phyloP scores from a whole-genome alignment of 2,797 vertebrate species.

The Manis crassicaudata region DNA sequence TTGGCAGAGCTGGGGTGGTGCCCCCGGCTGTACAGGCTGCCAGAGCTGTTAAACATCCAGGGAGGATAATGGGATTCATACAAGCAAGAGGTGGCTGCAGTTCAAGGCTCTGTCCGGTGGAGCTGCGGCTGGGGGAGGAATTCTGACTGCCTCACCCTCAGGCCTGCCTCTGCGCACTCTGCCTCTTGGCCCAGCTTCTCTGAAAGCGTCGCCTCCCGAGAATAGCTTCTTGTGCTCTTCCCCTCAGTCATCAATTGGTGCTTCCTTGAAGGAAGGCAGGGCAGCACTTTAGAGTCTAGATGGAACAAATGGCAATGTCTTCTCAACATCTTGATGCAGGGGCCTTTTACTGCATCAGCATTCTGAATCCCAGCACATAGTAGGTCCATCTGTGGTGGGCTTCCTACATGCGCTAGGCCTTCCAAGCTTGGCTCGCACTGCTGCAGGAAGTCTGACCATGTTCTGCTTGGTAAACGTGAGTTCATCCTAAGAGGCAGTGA shows the following conservation, averaged over 20 bases:
- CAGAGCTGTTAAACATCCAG: conserved; percentile 72
- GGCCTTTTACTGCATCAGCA: fast-evolving
- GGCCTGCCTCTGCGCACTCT: background rate
- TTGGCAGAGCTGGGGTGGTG: conserved; percentile 75
- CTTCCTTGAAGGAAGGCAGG: background rate
- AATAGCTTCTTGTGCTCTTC: background rate
- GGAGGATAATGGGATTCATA: conserved; percentile 76
- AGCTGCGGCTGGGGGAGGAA: background rate
- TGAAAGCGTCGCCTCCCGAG: background rate
- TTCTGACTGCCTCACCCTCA: background rate
- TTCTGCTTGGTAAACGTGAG: background rate
- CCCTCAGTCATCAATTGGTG: background rate
- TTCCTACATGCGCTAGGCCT: fast-evolving
- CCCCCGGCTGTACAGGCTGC: conserved; percentile 74
- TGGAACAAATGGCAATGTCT: background rate
- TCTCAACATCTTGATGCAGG: background rate
- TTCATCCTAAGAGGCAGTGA: background rate
- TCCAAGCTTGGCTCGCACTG: fast-evolving
- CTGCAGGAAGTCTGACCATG: background rate
- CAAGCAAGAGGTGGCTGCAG: conserved; percentile 25
- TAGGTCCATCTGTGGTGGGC: background rate
- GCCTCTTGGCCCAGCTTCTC: background rate
- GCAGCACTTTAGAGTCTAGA: background rate
- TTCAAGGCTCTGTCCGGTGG: background rate
- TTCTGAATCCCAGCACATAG: background rate